phyloP scores from a whole-genome alignment of 2,797 vertebrate species.

The Hypotaenidia okinawae region DNA sequence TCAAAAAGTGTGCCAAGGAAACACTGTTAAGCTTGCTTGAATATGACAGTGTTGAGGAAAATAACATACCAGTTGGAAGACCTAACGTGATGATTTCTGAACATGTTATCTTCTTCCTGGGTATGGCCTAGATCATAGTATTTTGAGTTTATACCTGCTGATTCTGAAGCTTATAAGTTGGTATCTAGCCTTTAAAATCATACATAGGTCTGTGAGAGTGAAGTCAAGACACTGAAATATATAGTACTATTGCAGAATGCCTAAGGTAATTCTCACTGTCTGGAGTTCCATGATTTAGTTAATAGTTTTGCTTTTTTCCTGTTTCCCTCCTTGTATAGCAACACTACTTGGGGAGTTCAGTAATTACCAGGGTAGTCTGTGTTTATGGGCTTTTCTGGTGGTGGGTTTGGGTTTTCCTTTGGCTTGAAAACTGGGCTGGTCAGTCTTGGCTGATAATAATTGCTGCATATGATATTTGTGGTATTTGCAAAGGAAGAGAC shows the following conservation, averaged over 20 bases:
- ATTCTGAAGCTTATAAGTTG: background rate
- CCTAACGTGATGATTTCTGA: background rate
- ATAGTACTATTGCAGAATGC: background rate
- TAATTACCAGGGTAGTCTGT: background rate
- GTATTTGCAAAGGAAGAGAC: background rate
- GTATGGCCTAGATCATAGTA: background rate
- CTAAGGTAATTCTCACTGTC: background rate
- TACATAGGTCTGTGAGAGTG: background rate
- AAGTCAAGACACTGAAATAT: background rate
- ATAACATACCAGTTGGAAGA: background rate
- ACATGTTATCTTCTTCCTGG: background rate
- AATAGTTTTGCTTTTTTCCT: background rate
- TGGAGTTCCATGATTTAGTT: background rate
- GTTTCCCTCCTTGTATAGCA: background rate
- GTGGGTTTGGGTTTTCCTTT: background rate
- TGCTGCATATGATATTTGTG: background rate
- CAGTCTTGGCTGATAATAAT: background rate
- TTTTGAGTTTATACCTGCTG: background rate
- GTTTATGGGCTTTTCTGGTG: no score
- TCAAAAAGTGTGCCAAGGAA: background rate
- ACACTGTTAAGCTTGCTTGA: background rate
- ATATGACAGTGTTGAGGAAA: background rate
- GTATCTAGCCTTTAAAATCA: background rate
- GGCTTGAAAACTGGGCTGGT: background rate
- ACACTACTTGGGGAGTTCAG: background rate